Evolutionary conservation across 2,888 invertebrate genomes (phyloP), one percentile per base, ranked within the genome.

Genomic region (Mycalesis mineus): DNA sequence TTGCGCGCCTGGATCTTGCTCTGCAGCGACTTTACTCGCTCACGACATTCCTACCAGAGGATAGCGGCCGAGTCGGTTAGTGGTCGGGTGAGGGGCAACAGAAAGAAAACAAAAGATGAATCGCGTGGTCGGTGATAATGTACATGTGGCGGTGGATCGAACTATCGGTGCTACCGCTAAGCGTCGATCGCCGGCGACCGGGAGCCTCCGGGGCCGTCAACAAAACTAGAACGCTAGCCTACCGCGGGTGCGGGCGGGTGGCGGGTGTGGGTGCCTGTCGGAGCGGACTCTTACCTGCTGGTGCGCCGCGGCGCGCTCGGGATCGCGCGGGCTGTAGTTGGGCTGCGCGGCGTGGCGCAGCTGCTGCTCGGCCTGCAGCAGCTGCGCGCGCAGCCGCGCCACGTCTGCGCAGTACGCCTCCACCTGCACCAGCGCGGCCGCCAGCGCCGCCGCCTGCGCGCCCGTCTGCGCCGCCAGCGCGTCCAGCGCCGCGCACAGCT

Each of bases 341-440:
- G 97, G 96, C 75, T 95, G 95, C 82, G 95, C 92, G 49, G 95
- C 94, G 60, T 94, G 92, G 62, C 97, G 92, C 76, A 97, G 91
- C 79, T 95, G 95, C 82, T 97, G 97, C 84, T 97, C 97, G 65
- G 95, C 95, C 79, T 95, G 94, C 64, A 96, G 93, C 73, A 97
- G 94, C 81, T 95, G 94, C 73, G 95, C 95, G 58, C 96, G 93
- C 66, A 97, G 91, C 52, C 93, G 92, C 73, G 95, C 96, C 77
- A 97, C 94, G 86, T 97, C 97, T 77, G 94, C 93, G 80, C 96
- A 95, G 83, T 97, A 96, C 63, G 94, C 93, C 78, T 97, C 97
- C 70, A 97, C 93, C 85, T 97, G 97, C 65, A 92, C 89, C 52
- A 97, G 92, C 68, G 96, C 95, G 40, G 93, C 91, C 73, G 94